Evolutionary conservation across 2,888 invertebrate genomes (phyloP), one percentile per base, ranked within the genome.

Genomic region (Sicus ferrugineus): DNA sequence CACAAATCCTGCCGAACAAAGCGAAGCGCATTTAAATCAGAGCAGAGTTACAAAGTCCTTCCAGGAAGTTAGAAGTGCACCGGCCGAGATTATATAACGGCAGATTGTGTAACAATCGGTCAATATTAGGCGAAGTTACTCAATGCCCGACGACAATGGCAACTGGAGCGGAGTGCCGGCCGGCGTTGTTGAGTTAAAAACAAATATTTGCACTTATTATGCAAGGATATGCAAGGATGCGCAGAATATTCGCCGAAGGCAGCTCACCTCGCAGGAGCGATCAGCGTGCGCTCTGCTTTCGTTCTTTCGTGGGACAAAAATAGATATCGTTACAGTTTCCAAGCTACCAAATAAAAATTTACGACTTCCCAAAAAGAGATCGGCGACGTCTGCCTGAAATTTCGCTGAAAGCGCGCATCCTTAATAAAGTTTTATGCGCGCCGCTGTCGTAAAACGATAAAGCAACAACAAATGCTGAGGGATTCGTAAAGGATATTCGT

Each of bases 271-370:
- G 48, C 7, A 11, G 16, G 54, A 54, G 26, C 6, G 42, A 54
- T 46, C 19, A 46, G 6, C 19, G 9, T 3, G 19, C n/a, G 46
- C 19, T 5, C n/a, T 3, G 19, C n/a, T 46, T 3, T 46, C 46
- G 14, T 46, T 19, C n/a, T n/a, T 3, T 3, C 14, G 28, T 26
- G 14, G 26, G 26, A 23, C 23, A 14, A 16, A 63, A 38, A 7
- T 54, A 14, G 73, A 67, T 72, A 72, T 72, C 76, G 77, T 72
- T 76, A 77, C 75, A 79, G 70, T 78, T 79, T 64, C 28, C 67
- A 69, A 71, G 77, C 80, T 78, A 79, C 79, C 77, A 80, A 79
- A 77, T 75, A 75, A 76, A 76, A 75, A 71, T 78, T 73, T 69
- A 69, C 59, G 58, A 48, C 58, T 31, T 42, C 34, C 14, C 7